phyloP scores from a whole-genome alignment of 2,113 vertebrate species.

The Gallinago undulata region DNA sequence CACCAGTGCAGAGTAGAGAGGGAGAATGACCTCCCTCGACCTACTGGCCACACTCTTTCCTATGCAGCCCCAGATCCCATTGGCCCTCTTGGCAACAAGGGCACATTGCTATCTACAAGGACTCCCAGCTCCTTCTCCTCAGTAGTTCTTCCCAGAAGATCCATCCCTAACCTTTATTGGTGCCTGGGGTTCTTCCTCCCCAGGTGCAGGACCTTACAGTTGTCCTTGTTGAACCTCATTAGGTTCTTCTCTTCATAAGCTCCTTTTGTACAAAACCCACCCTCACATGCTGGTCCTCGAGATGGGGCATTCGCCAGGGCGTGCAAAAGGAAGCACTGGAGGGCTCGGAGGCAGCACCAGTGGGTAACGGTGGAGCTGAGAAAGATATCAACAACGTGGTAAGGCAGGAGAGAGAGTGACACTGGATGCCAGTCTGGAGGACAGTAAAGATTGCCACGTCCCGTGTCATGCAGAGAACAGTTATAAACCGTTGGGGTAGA shows the following conservation, averaged over 20 bases:
- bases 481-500: not conserved
- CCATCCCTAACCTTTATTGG: too few relatives aligned
- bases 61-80: too few relatives aligned
- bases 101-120: too few relatives aligned
- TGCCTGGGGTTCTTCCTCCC: too few relatives aligned
- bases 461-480: not conserved
- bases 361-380: not conserved
- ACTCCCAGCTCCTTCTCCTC: too few relatives aligned
- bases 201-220: too few relatives aligned
- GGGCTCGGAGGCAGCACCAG: not conserved
- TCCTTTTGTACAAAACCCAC: not conserved
- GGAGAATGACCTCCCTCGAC: too few relatives aligned
- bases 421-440: not conserved
- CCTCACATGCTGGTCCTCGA: accelerated
- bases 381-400: not conserved
- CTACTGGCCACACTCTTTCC: too few relatives aligned
- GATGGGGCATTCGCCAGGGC: not conserved
- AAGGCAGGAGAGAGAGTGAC: not conserved
- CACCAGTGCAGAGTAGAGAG: too few relatives aligned
- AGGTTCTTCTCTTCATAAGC: not conserved
- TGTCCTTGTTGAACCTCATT: too few relatives aligned
- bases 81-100: too few relatives aligned
- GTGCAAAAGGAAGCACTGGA: not conserved
- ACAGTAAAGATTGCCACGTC: not conserved
- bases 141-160: too few relatives aligned